Base-by-base conservation (phyloP, 2,113 vertebrate genomes). In the Gobio gobio region DNA sequence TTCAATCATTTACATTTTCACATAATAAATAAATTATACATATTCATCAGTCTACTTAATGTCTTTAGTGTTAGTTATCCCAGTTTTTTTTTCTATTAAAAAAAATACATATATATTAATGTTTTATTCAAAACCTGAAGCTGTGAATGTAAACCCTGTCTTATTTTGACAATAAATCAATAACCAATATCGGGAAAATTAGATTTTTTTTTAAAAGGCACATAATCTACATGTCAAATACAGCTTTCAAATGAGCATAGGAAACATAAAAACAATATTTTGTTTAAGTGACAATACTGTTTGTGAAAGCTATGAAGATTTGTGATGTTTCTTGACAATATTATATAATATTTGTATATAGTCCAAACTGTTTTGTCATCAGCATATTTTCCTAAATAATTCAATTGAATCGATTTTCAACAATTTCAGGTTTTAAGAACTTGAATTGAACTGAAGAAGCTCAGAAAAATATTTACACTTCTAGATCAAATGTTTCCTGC, bases 251-350 rank as follows among this genome's bases (percentile, higher is more conserved):
- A 20, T 56, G 16, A 76, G 4, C 36, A 5, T 40, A 40, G 40
- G 40, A 7, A 40, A 8, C 22, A 36, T 63, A 43, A 24, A 56
- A 58, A 45, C 54, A 59, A 56, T 24, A 51, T 80, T 56, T 73
- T 78, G 40, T 77, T 83, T 40, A 40, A 14, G 40, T 49, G 77
- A 54, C 45, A 63, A 80, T 74, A 72, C 51, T 61, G 10, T 63
- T 56, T 78, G 33, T n/a, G 29, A 78, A 72, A 78, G 12, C 40
- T 74, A 45, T 56, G 54, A 56, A 22, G 18, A 56, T 51, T 33
- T 26, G 33, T 61, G 51, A 18, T 18, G 33, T 20, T 86, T 40
- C 29, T 36, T 61, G 36, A 73, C 20, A 54, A 70, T 36, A 68
- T 43, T 40, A 40, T 40, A 40, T 40, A 40, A 5, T 6, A 68